Evolutionary conservation across 2,888 invertebrate genomes (phyloP).

Genomic region (Myopa tessellatipennis): DNA sequence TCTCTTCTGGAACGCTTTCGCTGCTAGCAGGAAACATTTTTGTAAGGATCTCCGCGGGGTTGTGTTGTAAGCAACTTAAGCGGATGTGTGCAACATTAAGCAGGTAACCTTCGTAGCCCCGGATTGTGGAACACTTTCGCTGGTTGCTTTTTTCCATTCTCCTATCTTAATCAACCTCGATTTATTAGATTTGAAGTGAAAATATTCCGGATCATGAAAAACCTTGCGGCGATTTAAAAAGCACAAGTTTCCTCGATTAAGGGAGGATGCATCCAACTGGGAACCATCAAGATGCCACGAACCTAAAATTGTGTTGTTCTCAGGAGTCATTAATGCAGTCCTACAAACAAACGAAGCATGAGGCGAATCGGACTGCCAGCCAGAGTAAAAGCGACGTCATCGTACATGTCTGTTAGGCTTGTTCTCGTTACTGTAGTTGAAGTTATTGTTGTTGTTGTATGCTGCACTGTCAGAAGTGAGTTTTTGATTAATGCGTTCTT

Average conservation of each 20-base stretch:
- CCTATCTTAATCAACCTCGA: no score
- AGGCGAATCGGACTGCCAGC: neutral
- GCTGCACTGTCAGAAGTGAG: slow-evolving; percentile 51
- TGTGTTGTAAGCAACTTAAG: slow-evolving; percentile 59
- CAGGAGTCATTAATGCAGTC: neutral
- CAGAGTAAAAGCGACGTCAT: slow-evolving; percentile 1
- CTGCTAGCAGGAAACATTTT: neutral
- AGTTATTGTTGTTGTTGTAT: neutral
- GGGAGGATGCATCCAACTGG: neutral
- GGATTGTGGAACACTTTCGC: neutral
- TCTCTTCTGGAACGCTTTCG: neutral
- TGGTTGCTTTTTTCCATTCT: no score
- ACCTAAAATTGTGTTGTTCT: neutral
- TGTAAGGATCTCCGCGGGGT: neutral
- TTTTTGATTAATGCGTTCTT: slow-evolving; percentile 58
- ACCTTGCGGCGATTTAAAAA: no score
- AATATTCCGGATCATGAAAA: no score
- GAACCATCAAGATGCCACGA: neutral
- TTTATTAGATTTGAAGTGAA: no score
- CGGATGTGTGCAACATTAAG: neutral
- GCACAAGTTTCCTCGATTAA: no score
- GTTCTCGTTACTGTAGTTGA: neutral
- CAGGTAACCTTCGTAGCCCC: neutral
- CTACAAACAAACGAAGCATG: neutral
- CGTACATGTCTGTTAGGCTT: neutral